phyloP scores from a whole-genome alignment of 2,888 invertebrate genomes.

The Meloe dianella region DNA sequence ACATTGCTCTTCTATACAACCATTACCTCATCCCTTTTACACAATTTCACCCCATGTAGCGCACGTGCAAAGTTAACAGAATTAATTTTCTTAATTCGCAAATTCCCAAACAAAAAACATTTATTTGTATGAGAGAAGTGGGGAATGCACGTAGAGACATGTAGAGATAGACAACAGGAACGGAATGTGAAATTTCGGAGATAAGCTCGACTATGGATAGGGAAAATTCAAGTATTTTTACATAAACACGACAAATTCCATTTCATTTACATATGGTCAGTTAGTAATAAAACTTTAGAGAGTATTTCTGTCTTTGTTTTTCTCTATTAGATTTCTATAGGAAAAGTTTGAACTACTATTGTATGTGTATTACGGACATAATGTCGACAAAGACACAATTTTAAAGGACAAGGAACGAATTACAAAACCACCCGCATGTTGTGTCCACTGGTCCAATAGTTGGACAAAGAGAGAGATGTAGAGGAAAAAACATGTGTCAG shows the following conservation, averaged over 20 bases:
- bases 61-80: constrained; percentile 37
- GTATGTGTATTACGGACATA: constrained; percentile 15
- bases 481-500: constrained; percentile 55
- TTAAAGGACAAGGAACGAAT: constrained; percentile 17
- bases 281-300: constrained; percentile 44
- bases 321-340: constrained; percentile 4
- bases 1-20: not conserved
- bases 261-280: constrained; percentile 52
- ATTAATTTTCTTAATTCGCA: constrained; percentile 53
- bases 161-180: not conserved
- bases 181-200: constrained; percentile 1
- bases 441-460: constrained; percentile 19
- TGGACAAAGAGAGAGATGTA: constrained; percentile 41
- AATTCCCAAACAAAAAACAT: constrained; percentile 51
- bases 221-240: constrained; percentile 53
- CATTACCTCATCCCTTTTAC: constrained; percentile 1
- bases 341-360: constrained; percentile 8
- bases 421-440: constrained; percentile 16
- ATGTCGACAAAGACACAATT: constrained; percentile 27
- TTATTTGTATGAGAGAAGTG: constrained; percentile 51
- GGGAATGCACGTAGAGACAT: constrained; percentile 23
- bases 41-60: constrained; percentile 16
- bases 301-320: not conserved
- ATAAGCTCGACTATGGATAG: constrained; percentile 19
- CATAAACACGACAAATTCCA: constrained; percentile 57